These are phyloP conservation scores for Atta texana DNA, from an alignment of 1,140 invertebrate species.

Conservation along the genomic window DNA sequence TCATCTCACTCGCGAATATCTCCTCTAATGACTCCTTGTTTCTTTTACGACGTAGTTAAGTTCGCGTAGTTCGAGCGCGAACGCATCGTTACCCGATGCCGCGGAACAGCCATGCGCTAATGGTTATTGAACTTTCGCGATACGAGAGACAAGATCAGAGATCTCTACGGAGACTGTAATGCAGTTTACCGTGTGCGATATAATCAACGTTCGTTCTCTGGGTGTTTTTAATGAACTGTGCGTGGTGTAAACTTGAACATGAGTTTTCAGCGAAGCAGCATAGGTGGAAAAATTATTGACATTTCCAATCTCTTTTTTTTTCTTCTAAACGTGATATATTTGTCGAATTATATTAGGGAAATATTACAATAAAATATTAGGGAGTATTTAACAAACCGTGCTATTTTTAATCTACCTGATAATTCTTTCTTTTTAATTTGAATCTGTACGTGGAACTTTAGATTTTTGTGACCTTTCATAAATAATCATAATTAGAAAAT, in stretches of 20 bases:
- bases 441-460: no score
- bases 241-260: conserved; percentile 11
- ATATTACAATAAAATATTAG: neutral
- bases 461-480: no score
- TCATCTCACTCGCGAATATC: conserved; percentile 50
- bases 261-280: conserved; percentile 13
- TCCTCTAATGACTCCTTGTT: conserved; percentile 47
- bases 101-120: conserved; percentile 22
- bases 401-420: no score
- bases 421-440: no score
- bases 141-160: conserved; percentile 23
- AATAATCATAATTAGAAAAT: no score
- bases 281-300: neutral
- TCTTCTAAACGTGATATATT: neutral
- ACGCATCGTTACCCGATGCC: conserved; percentile 34
- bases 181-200: conserved; percentile 2
- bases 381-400: no score
- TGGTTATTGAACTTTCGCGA: conserved; percentile 53
- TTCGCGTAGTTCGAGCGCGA: conserved; percentile 52
- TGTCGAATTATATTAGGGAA: neutral
- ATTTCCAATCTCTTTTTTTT: neutral
- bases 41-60: conserved; percentile 52
- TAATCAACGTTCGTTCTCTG: conserved; percentile 37
- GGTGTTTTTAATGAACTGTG: conserved; percentile 16
- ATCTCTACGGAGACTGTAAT: conserved; percentile 2